Evolutionary conservation across 2,888 invertebrate species (phyloP).

Genomic region (Dione juno): DNA sequence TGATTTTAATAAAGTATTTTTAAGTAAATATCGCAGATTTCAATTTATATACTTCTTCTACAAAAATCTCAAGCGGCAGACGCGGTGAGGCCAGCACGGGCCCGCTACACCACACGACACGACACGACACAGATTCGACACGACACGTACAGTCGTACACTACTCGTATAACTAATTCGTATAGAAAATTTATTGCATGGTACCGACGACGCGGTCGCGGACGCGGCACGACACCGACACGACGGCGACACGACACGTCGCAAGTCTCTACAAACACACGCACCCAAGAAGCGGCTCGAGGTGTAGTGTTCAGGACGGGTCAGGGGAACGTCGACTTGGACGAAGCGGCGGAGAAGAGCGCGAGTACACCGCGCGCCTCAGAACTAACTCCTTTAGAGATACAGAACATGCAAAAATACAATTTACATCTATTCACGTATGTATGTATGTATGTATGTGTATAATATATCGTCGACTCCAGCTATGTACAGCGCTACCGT

Average conservation of each 20-base stretch:
- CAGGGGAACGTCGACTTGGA: slow-evolving; percentile 34
- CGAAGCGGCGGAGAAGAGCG: slow-evolving; percentile 45
- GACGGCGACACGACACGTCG: slow-evolving; percentile 2
- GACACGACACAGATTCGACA: no score
- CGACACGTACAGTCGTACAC: slow-evolving; percentile 26
- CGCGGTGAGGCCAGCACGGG: background rate
- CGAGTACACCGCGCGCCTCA: slow-evolving; percentile 52
- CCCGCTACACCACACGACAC: background rate
- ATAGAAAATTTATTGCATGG: slow-evolving; percentile 65
- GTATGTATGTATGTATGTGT: slow-evolving; percentile 49
- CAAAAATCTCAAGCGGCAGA: background rate
- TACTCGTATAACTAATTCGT: slow-evolving; percentile 49
- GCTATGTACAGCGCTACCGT: slow-evolving; percentile 57
- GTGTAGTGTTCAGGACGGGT: slow-evolving; percentile 33
- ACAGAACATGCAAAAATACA: slow-evolving; percentile 64
- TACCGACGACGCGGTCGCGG: slow-evolving; percentile 30
- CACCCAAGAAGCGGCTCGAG: slow-evolving; percentile 15
- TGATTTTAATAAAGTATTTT: background rate
- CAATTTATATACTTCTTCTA: no score
- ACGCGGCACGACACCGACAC: slow-evolving; percentile 11
- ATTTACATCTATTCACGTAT: slow-evolving; percentile 50
- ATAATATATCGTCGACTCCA: slow-evolving; percentile 52
- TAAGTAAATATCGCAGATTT: no score
- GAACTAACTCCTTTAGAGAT: slow-evolving; percentile 46
- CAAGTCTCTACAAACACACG: slow-evolving; percentile 30